Conservation (phyloP, 53 echinoderm and acorn worm genomes). For the Paracentrotus lividus region DNA sequence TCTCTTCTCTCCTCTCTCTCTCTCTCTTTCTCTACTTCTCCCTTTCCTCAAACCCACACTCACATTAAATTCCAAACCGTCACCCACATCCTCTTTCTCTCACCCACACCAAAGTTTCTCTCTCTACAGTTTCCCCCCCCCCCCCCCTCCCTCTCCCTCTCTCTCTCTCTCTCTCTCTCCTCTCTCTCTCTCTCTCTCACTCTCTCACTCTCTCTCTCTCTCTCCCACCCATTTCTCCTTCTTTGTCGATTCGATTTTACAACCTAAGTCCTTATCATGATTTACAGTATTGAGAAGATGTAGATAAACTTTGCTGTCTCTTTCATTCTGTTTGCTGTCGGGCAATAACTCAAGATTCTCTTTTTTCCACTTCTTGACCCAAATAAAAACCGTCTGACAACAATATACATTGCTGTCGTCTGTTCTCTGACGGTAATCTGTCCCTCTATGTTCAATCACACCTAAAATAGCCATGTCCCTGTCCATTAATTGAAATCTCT, state of each 20-base stretch:
- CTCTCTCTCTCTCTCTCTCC: background rate
- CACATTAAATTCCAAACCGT: no score
- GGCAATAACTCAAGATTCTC: constrained; percentile 12
- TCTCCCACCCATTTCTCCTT: background rate
- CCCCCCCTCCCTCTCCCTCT: background rate
- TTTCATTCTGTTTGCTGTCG: constrained; percentile 13
- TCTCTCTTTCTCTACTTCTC: background rate
- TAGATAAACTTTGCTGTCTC: constrained; percentile 4
- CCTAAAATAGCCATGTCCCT: no score
- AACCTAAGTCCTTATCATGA: background rate
- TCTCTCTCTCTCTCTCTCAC: background rate
- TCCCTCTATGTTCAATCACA: background rate
- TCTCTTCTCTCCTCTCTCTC: background rate
- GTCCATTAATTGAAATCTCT: no score
- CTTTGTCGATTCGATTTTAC: background rate
- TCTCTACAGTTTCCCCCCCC: background rate
- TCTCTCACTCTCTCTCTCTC: background rate
- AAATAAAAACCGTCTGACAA: background rate
- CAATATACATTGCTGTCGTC: background rate
- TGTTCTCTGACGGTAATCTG: background rate
- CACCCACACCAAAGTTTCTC: background rate
- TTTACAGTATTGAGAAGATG: constrained; percentile 21
- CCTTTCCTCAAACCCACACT: background rate
- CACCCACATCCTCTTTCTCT: background rate
- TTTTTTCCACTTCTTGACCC: background rate